phyloP scores from a whole-genome alignment of 1,140 invertebrate genomes.

The Streblospio benedicti region DNA sequence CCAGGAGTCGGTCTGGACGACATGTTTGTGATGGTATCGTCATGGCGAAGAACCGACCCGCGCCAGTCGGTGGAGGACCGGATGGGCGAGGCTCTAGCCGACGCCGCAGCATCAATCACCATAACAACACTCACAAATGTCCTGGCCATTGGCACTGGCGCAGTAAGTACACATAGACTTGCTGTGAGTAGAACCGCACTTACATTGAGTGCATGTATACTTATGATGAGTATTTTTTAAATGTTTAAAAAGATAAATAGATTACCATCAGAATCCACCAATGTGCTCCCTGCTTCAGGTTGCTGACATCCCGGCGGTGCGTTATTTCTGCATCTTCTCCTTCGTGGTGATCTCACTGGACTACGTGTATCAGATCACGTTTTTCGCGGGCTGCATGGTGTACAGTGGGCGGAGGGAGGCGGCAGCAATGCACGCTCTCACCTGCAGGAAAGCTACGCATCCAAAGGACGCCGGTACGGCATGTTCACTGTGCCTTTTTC shows the following conservation, averaged over 20 bases:
- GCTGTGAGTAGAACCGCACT: too few species aligned
- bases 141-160: not conserved
- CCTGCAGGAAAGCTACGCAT: not conserved
- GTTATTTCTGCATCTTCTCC: constrained; percentile 35
- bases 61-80: constrained; percentile 15
- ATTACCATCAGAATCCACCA: too few species aligned
- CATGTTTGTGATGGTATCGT: constrained; percentile 51
- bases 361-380: constrained; percentile 35
- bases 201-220: constrained; percentile 22
- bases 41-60: constrained; percentile 14
- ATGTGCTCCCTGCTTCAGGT: too few species aligned
- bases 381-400: constrained; percentile 28
- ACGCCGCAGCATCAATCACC: constrained; percentile 9
- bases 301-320: not conserved
- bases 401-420: constrained; percentile 29
- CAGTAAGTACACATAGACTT: too few species aligned
- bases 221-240: too few species aligned
- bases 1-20: constrained; percentile 88
- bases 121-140: constrained; percentile 18
- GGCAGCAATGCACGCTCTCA: constrained; percentile 24
- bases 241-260: too few species aligned
- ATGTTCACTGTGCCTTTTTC: too few species aligned
- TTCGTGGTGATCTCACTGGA: constrained; percentile 31
- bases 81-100: constrained; percentile 5
- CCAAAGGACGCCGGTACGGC: constrained; percentile 1